phyloP scores from a whole-genome alignment of 1,140 invertebrate species.

The Latrodectus geometricus region DNA sequence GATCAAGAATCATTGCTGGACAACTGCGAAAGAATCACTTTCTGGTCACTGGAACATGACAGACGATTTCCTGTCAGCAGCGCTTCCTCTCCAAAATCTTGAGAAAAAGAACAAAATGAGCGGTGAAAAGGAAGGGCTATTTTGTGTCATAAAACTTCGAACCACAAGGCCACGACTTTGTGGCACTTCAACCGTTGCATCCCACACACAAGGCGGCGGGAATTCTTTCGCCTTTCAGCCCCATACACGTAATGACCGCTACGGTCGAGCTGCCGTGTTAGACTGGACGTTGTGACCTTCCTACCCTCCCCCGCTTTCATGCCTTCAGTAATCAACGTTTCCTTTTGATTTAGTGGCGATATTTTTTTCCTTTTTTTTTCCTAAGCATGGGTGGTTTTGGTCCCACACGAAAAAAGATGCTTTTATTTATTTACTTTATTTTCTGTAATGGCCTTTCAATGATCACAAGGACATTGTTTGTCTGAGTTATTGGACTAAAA shows the following conservation, averaged over 20 bases:
- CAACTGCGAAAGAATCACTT: too few species aligned
- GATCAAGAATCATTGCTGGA: too few species aligned
- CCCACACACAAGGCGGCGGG: neutral
- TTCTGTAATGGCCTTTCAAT: neutral
- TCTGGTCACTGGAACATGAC: neutral
- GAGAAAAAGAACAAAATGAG: neutral
- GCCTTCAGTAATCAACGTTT: slow-evolving; percentile 39
- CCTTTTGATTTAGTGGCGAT: slow-evolving; percentile 38
- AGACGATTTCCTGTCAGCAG: neutral
- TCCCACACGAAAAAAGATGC: slow-evolving; percentile 10
- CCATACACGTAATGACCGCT: slow-evolving; percentile 36
- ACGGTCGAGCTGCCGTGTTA: slow-evolving; percentile 3
- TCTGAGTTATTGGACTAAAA: slow-evolving; percentile 9
- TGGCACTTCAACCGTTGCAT: slow-evolving; percentile 24
- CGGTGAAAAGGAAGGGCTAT: neutral
- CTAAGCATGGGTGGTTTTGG: neutral
- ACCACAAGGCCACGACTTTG: slow-evolving; percentile 26
- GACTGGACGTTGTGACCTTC: slow-evolving; percentile 55
- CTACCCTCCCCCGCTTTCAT: slow-evolving; percentile 12
- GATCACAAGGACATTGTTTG: neutral
- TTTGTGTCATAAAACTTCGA: slow-evolving; percentile 13
- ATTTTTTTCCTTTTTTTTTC: neutral
- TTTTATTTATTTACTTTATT: neutral
- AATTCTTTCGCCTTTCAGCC: slow-evolving; percentile 15
- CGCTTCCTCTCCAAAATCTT: neutral